These are phyloP conservation scores for Gallinago undulata DNA, from an alignment of 2,113 vertebrate genomes.

Conservation along the genomic window DNA sequence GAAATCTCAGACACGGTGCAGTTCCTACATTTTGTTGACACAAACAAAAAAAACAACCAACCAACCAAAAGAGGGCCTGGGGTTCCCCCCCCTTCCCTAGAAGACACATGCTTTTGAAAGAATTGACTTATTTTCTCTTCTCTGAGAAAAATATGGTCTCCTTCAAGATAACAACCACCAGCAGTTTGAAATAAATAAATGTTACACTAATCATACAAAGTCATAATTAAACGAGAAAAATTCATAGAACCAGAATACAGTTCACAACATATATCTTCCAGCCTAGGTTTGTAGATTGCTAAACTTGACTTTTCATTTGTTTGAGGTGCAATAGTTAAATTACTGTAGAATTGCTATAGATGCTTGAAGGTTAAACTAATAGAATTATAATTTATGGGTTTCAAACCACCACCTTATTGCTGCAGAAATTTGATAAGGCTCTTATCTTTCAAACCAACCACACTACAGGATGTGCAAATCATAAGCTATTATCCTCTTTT, in stretches of 20 bases:
- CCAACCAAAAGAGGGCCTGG: not conserved
- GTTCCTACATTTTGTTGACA: not conserved
- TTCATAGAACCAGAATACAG: not conserved
- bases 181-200: not conserved
- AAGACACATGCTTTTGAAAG: not conserved
- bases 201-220: not conserved
- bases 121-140: not conserved
- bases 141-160: not conserved
- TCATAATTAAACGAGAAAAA: not conserved
- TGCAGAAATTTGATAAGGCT: slow-evolving; percentile 19
- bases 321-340: not conserved
- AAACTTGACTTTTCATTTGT: not conserved
- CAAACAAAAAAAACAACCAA: not conserved
- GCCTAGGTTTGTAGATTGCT: not conserved
- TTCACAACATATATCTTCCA: not conserved
- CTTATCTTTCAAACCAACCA: slow-evolving; percentile 21
- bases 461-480: not conserved
- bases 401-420: not conserved
- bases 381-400: not conserved
- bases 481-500: not conserved
- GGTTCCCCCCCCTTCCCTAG: rapidly evolving
- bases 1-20: too few relatives aligned
- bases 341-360: not conserved
- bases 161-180: not conserved
- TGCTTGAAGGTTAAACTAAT: not conserved